Evolutionary conservation across 2,888 invertebrate species (phyloP), one percentile per base, ranked within the genome.

Genomic region (Drosophila vallismaia): DNA sequence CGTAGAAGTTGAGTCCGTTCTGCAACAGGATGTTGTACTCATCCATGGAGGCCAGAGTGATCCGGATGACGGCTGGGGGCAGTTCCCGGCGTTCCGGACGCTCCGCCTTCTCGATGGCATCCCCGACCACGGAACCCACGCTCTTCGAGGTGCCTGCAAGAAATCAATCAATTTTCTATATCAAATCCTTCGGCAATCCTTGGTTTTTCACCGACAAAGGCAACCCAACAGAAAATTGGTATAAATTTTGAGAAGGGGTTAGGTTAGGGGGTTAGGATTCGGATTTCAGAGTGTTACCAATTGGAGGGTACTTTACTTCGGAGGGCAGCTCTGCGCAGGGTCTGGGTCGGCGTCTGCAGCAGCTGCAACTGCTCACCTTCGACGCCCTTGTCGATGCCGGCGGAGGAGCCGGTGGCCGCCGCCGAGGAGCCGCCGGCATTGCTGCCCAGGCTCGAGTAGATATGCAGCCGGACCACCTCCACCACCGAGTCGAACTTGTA

Each of bases 1-100:
- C 96, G 89, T 96, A 97, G 92, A 97, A 97, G 92, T 97, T 96
- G 64, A 97, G 92, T 0, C 97, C 97, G 87, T 96, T 96, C 91
- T 96, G 96, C 62, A 97, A 93, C 58, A 97, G 92, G 83, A 94
- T 94, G 91, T 95, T 95, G 79, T 94, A 95, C 88, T 96, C 96
- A 77, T 96, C 95, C 73, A 95, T 93, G 62, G 94, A 95, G 62
- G 96, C 96, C 75, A 96, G 92, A 0, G 96, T 96, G 60, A 96
- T 93, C 66, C 96, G 93, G 44, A 96, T 93, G 8, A 95, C 94
- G 71, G 94, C 94, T 63, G 93, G 93, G 6, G 93, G 93, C 71
- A 91, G 90, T 73, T 94, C 94, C 89, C 92, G 75, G 92, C 93
- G 46, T 38, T 90, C 89, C 9, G 74, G 73, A 19, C 87, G 75